Evolutionary conservation across 2,113 vertebrate genomes (phyloP).

Genomic region (Phalacrocorax carbo): DNA sequence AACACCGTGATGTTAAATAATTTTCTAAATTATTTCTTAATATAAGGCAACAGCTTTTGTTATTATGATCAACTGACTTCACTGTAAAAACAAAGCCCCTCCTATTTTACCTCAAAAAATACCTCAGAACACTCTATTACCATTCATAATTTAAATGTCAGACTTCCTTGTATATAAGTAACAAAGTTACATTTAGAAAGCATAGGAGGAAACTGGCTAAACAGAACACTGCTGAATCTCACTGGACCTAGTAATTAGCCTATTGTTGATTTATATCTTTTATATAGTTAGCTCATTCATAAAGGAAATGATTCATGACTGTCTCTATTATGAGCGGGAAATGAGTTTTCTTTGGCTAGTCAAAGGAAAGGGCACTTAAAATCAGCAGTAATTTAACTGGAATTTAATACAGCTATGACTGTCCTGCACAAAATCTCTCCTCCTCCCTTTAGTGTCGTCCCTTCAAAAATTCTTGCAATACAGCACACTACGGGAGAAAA

Average conservation of each 20-base stretch:
- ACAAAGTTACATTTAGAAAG: not conserved
- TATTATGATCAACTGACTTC: not conserved
- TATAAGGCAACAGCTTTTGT: not conserved
- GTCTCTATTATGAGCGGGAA: constrained; percentile 10
- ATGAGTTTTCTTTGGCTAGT: constrained; percentile 12
- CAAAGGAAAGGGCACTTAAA: constrained; percentile 14
- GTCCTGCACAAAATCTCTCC: not conserved
- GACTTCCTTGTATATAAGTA: not conserved
- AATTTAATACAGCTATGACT: constrained; percentile 4
- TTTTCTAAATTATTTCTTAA: not conserved
- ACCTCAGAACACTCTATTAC: not conserved
- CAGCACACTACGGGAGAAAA: not conserved
- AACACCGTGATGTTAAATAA: not conserved
- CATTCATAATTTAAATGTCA: not conserved
- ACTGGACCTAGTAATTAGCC: not conserved
- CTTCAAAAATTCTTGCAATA: not conserved
- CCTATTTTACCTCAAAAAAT: not conserved
- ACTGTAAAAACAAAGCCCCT: not conserved
- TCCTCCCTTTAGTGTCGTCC: not conserved
- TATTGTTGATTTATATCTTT: constrained; percentile 2
- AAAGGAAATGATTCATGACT: constrained; percentile 33
- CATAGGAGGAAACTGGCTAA: not conserved
- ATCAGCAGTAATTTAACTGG: not conserved
- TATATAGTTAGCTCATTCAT: constrained; percentile 5
- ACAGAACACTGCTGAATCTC: not conserved